phyloP scores from a whole-genome alignment of 92 coral and sea anemone genomes.

The Epizoanthus fatuus region DNA sequence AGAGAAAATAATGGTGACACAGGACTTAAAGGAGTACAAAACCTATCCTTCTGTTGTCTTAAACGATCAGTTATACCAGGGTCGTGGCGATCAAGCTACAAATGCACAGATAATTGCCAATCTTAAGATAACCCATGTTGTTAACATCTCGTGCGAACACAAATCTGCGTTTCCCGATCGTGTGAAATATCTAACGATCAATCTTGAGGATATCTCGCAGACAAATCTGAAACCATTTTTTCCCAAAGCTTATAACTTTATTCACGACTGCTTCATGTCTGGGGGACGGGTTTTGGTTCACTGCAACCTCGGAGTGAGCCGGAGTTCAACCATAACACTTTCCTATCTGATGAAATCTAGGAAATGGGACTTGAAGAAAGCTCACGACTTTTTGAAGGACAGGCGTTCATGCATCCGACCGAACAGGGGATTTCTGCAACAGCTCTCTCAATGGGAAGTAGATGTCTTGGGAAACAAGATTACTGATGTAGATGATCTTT shows the following conservation, averaged over 20 bases:
- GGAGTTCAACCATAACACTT: slow-evolving; percentile 92
- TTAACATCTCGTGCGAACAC: slow-evolving; percentile 93
- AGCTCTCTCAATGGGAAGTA: slow-evolving; percentile 89
- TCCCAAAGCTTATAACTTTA: slow-evolving; percentile 79
- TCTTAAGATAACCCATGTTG: slow-evolving; percentile 85
- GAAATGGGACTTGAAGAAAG: slow-evolving; percentile 82
- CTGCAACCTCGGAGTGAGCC: slow-evolving; percentile 97
- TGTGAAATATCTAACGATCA: slow-evolving; percentile 84
- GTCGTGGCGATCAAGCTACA: slow-evolving; percentile 97
- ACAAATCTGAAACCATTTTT: slow-evolving; percentile 85
- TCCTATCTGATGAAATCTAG: slow-evolving; percentile 91
- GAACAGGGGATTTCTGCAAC: slow-evolving; percentile 92
- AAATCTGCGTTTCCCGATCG: slow-evolving; percentile 89
- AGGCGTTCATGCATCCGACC: slow-evolving; percentile 90
- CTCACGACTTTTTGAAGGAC: slow-evolving; percentile 90
- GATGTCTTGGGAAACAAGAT: slow-evolving; percentile 75
- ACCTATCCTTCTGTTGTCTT: slow-evolving; percentile 91
- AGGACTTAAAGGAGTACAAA: slow-evolving; percentile 70
- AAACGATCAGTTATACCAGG: slow-evolving; percentile 87
- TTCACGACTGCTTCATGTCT: slow-evolving; percentile 68
- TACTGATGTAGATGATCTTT: slow-evolving; percentile 94
- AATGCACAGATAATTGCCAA: slow-evolving; percentile 72
- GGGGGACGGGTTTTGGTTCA: slow-evolving; percentile 95
- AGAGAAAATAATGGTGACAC: slow-evolving; percentile 56
- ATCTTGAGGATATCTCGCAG: slow-evolving; percentile 93